Base-by-base conservation (phyloP, 2,888 invertebrate species). In the Frankliniella fusca region DNA sequence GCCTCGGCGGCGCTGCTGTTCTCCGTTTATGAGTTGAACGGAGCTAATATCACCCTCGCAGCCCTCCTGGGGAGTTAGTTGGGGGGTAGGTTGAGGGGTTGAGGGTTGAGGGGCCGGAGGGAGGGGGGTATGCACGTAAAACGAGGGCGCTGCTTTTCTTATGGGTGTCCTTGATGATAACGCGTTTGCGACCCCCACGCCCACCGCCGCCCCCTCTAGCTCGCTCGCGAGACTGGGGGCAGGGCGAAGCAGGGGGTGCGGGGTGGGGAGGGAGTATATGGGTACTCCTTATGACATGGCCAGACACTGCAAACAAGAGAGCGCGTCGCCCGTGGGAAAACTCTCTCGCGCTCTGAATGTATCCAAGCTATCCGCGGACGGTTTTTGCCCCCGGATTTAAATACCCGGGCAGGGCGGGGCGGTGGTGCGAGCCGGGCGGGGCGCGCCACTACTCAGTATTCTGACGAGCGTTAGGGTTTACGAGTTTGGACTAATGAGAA, bases 381-480 rank as follows among this genome's bases (percentile, higher is more conserved):
- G n/a, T 38, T 38, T 38, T 38, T 38, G 38, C 38, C 38, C 5
- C 5, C 5, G 38, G 5, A 38, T 38, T 38, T 38, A 5, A 38
- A 38, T 38, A 38, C 38, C 38, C 38, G 38, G 38, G 38, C 5
- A n/a, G n/a, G n/a, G 38, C 5, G 38, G 38, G 2, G 3, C 38
- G 38, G 38, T 38, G 3, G 38, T 38, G 38, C 38, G 38, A 5
- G 38, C 38, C 38, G 2, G 38, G 38, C 38, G 3, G 38, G 38
- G 38, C 38, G 38, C 38, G 38, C 70, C 70, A 23, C 70, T 23
- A 23, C 27, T 76, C 70, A 23, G 70, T 76, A 76, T 76, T 76
- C 70, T 76, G 70, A 76, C 70, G 70, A 76, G 70, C 70, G 70
- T 76, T 76, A 76, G 27, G 70, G 70, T 76, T 76, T 76, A 76